These are phyloP conservation scores for Diorhabda sublineata DNA, from an alignment of 1,140 invertebrate genomes.

Conservation along the genomic window DNA sequence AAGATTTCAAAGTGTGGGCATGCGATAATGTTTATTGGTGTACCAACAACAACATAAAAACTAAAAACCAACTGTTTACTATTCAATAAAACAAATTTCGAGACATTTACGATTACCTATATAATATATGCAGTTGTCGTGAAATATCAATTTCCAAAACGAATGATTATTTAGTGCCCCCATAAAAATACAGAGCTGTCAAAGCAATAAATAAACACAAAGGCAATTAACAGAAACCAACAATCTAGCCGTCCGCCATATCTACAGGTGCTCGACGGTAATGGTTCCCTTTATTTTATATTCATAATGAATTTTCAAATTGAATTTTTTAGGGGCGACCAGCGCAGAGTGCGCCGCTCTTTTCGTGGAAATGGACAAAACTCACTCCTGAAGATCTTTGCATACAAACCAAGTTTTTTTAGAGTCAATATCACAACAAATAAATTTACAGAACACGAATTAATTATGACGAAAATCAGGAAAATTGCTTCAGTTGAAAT, in stretches of 20 bases:
- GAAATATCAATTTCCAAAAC: conserved; percentile 29
- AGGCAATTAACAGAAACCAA: conserved; percentile 30
- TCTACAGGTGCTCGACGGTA: conserved; percentile 24
- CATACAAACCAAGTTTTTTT: background rate
- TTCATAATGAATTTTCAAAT: conserved; percentile 14
- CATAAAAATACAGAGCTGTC: conserved; percentile 28
- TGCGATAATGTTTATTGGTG: too few species aligned
- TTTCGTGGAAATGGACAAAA: too few species aligned
- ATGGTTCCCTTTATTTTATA: conserved; percentile 14
- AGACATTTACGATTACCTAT: background rate
- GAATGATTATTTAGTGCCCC: conserved; percentile 27
- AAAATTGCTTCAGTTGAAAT: too few species aligned
- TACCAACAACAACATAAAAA: background rate
- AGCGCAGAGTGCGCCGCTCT: background rate
- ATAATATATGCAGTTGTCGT: conserved; percentile 12
- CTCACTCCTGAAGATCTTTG: background rate
- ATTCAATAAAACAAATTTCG: conserved; percentile 3
- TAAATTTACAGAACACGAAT: background rate
- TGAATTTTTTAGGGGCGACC: conserved; percentile 16
- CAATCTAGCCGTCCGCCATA: conserved; percentile 21
- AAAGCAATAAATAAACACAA: conserved; percentile 30
- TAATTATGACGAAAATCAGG: too few species aligned
- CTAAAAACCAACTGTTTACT: background rate
- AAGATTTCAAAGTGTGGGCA: too few species aligned
- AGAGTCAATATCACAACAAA: background rate